Base-by-base conservation (phyloP, 2,113 vertebrate genomes). In the Lanius ludovicianus region DNA sequence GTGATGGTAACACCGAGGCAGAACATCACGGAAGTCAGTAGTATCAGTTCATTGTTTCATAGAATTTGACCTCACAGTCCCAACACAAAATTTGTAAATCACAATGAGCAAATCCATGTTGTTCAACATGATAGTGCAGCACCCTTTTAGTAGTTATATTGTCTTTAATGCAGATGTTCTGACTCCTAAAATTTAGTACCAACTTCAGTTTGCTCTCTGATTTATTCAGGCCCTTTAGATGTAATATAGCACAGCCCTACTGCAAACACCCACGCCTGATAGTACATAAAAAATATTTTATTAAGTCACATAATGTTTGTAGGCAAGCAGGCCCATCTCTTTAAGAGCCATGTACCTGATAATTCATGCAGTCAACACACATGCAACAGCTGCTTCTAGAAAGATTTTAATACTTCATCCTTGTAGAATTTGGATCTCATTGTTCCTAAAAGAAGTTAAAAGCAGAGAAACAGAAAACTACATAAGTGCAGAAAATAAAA, bases 241-340 rank as follows among this genome's bases (percentile, higher is more conserved):
- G 18, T 78, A 94, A 78, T 68, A 35, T 22, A 83, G 44, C 65
- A 69, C 50, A 94, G 60, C 23, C 31, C 74, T 69, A 42, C 56
- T 79, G 41, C 65, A 76, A 60, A 68, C 44, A 84, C 20, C 52
- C 33, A 59, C 0, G 0, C 39, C 74, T 90, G 63, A 65, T 59
- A 87, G 69, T 62, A 73, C 46, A 92, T 93, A 91, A 97, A 95
- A 89, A 7, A 24, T 3, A 19, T 91, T 97, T 93, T 96, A 95
- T 95, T 83, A 76, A 94, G 74, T 73, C 63, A 64, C 25, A 79
- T 46, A 93, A 79, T 87, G 23, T 79, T 70, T 67, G 62, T 64
- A 93, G 70, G 46, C 74, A 80, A 73, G 57, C 21, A 84, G 30
- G 0, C 33, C 41, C 82, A 27, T 53, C 65, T 87, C 41, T 89